These are phyloP conservation scores for Suncus etruscus DNA, from an alignment of 2,113 vertebrate genomes.

Conservation along the genomic window DNA sequence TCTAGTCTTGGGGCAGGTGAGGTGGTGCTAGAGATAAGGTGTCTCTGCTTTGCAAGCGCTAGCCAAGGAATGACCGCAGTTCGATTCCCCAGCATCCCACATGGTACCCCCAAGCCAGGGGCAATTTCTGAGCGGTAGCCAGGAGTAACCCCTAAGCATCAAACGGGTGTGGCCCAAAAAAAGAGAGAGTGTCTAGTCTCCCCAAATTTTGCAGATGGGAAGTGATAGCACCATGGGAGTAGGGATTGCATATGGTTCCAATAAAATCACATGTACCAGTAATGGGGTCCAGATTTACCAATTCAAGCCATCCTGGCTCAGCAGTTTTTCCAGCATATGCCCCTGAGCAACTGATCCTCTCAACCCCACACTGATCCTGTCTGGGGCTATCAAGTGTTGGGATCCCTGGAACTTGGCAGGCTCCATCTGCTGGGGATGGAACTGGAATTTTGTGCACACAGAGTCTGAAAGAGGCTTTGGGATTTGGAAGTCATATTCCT, in stretches of 20 bases:
- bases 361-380: neutral
- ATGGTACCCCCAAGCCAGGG: no score
- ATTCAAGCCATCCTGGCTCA: neutral
- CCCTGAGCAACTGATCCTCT: neutral
- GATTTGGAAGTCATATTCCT: slow-evolving; percentile 39
- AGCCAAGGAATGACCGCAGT: no score
- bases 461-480: slow-evolving; percentile 45
- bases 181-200: neutral
- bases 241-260: neutral
- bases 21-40: no score
- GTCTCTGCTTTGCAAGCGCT: no score
- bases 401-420: neutral
- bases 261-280: neutral
- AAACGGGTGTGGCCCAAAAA: no score
- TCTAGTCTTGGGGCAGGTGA: no score
- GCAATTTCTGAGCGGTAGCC: no score
- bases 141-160: no score
- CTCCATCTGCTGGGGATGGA: neutral
- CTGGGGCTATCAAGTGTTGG: fast-evolving
- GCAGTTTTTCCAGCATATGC: neutral
- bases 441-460: neutral
- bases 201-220: neutral
- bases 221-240: neutral
- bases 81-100: no score
- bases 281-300: neutral